Evolutionary conservation across 2,113 vertebrate genomes (phyloP), one percentile per base, ranked within the genome.

Genomic region (Pitta sordida): DNA sequence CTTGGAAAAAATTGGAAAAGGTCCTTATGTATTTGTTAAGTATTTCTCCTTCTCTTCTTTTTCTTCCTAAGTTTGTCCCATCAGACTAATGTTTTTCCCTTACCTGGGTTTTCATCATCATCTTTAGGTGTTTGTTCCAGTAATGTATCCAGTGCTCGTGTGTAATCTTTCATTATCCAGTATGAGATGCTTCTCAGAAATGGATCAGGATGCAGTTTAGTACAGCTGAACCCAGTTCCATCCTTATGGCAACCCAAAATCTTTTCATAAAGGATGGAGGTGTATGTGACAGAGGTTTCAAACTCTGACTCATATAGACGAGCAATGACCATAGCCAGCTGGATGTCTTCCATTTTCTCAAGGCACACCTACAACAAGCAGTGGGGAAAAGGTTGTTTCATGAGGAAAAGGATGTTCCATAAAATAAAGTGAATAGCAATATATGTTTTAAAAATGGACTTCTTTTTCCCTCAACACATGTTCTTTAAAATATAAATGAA

Each of bases 281-380:
- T 98, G 59, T 99, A 99, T 7, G 99, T 99, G 79, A 99, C 98
- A 24, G 99, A 99, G 32, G 98, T 99, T 97, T 99, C 99, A 97
- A 98, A 99, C 97, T 99, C 99, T 3, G 99, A 98, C 92, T 99
- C 99, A 58, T 99, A 99, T 49, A 99, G 97, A 80, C 99, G 98
- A 58, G 99, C 98, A 85, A 99, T 99, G 68, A 99, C 98, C 98
- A 99, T 99, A 76, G 99, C 99, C 93, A 99, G 84, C 96, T 99
- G 99, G 91, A 99, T 98, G 93, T 99, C 99, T 96, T 99, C 99
- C 99, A 99, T 99, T 96, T 99, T 99, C 94, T 99, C 99, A 96
- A 99, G 96, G 94, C 99, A 98, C 7, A 99, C 99, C 99, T 99
- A 27, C 1, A 5, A 46, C 8, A 86, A 46, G 37, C 62, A 91